Conservation (phyloP, 2,113 vertebrate species). For the Abramis brama region DNA sequence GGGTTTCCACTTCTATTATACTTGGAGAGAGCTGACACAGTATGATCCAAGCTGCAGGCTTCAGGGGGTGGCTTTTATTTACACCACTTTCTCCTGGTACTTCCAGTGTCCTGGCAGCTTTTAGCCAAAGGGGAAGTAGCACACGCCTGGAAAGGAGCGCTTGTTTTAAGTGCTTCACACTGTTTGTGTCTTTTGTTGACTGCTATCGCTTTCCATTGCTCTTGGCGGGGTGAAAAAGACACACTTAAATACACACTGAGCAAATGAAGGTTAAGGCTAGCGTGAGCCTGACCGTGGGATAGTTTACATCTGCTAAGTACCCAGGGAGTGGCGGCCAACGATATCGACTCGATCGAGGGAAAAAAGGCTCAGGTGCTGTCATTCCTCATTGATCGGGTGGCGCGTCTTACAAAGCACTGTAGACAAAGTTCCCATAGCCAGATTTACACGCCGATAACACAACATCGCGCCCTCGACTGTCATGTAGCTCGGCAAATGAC, state of each 20-base stretch:
- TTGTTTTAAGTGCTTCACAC: slow-evolving; percentile 67
- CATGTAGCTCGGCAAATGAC: slow-evolving; percentile 27
- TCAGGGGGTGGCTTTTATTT: slow-evolving; percentile 57
- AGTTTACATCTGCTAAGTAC: slow-evolving; percentile 61
- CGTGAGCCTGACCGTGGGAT: slow-evolving; percentile 55
- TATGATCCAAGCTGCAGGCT: slow-evolving; percentile 41
- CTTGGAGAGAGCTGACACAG: slow-evolving; percentile 74
- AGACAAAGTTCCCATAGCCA: slow-evolving; percentile 49
- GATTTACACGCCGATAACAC: slow-evolving; percentile 54
- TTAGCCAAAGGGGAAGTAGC: slow-evolving; percentile 60
- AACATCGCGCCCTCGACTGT: slow-evolving; percentile 33
- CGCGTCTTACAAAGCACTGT: slow-evolving; percentile 43
- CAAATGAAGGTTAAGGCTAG: slow-evolving; percentile 61
- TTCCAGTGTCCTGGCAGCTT: slow-evolving; percentile 61
- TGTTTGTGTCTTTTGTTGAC: slow-evolving; percentile 64
- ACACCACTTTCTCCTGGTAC: slow-evolving; percentile 56
- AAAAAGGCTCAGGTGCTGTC: slow-evolving; percentile 58
- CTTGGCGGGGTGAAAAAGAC: slow-evolving; percentile 54
- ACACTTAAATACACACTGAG: slow-evolving; percentile 61
- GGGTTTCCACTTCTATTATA: slow-evolving; percentile 57
- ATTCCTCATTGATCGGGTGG: slow-evolving; percentile 52
- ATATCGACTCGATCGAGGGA: slow-evolving; percentile 45
- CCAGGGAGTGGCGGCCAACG: slow-evolving; percentile 52
- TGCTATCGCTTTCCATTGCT: slow-evolving; percentile 52
- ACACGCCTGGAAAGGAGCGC: slow-evolving; percentile 53